Conservation (phyloP, 2,888 invertebrate genomes). For the Rotaria sp. region DNA sequence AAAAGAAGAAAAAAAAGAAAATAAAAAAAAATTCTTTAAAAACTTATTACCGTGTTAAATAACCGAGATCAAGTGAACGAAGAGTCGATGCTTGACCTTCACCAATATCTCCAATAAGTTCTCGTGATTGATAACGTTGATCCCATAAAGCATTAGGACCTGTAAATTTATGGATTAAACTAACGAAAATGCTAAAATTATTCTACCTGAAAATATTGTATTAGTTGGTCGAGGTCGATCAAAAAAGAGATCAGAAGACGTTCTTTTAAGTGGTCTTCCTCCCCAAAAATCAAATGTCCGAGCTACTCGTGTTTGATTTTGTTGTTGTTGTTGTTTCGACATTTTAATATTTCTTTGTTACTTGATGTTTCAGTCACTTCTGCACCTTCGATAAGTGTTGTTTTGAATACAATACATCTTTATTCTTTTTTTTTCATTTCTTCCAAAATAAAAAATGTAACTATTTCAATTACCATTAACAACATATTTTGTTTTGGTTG, state of each 20-base stretch:
- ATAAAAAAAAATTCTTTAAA: background rate
- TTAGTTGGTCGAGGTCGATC: background rate
- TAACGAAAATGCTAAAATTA: background rate
- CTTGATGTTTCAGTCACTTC: background rate
- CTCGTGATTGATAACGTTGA: background rate
- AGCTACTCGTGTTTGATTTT: background rate
- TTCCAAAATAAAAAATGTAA: background rate
- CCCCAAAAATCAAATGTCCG: background rate
- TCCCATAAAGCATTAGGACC: slow-evolving; percentile 20
- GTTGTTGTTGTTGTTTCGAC: background rate
- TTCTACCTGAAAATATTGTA: background rate
- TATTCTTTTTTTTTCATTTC: background rate
- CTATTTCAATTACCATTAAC: background rate
- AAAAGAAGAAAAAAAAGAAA: background rate
- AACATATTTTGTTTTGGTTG: background rate
- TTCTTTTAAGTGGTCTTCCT: background rate
- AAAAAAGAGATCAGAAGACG: background rate
- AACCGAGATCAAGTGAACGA: background rate
- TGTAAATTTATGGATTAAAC: background rate
- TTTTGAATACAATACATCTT: background rate
- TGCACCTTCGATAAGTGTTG: background rate
- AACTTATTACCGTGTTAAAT: background rate
- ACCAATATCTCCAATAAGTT: background rate
- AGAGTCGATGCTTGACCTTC: background rate
- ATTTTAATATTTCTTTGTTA: background rate